These are phyloP conservation scores for Pristionchus arcanus DNA, from an alignment of 2,888 invertebrate species.

Conservation along the genomic window DNA sequence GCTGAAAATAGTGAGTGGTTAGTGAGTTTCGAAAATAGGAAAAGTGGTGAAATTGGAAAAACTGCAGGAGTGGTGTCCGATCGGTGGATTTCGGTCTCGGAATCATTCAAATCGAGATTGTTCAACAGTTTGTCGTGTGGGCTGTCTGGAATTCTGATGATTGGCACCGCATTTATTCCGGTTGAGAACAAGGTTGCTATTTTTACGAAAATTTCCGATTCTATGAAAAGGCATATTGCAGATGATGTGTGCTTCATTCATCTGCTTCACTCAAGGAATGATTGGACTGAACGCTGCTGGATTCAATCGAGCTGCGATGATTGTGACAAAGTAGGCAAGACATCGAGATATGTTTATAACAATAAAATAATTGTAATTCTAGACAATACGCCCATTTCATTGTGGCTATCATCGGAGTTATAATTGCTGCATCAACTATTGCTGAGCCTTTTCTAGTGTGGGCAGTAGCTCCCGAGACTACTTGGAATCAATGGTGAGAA, in stretches of 20 bases:
- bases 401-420: conserved; percentile 58
- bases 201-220: no score
- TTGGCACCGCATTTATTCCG: conserved; percentile 58
- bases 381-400: conserved; percentile 60
- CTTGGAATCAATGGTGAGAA: conserved; percentile 56
- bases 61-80: conserved; percentile 26
- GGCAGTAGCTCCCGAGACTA: conserved; percentile 53
- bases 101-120: conserved; percentile 57
- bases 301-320: conserved; percentile 59
- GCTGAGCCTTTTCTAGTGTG: conserved; percentile 58
- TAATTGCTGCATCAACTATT: conserved; percentile 56
- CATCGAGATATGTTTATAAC: neutral
- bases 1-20: conserved; percentile 61
- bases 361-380: neutral
- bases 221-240: neutral
- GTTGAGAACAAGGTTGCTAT: conserved; percentile 54
- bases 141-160: conserved; percentile 59
- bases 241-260: conserved; percentile 56
- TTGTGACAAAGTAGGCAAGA: conserved; percentile 55
- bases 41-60: neutral
- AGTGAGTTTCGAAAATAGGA: neutral
- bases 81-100: conserved; percentile 23
- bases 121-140: conserved; percentile 63
- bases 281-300: conserved; percentile 63
- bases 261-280: conserved; percentile 58